Percentiles rank a stretch among this genome's conserved stretches.
Evolutionary conservation across 2,888 invertebrate genomes (phyloP).

Genomic region (Tinea trinotella): DNA sequence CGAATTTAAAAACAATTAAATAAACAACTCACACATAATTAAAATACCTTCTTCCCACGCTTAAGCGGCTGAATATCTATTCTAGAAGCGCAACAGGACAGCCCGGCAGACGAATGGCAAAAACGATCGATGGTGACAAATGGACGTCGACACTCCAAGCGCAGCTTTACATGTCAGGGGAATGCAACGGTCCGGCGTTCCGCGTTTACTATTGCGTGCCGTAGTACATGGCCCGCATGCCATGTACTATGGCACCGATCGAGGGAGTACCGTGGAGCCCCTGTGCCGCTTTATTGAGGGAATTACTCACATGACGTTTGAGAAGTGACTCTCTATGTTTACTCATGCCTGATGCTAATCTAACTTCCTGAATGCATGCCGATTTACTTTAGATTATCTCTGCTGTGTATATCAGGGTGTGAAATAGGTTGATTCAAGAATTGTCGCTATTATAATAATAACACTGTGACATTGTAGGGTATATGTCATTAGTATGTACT

Average conservation of each 20-base stretch:
- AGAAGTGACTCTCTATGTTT: slow-evolving; percentile 22
- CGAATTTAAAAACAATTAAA: not conserved
- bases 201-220: slow-evolving; percentile 36
- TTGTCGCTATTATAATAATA: not conserved
- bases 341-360: slow-evolving; percentile 53
- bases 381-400: slow-evolving; percentile 2
- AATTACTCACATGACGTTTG: slow-evolving; percentile 50
- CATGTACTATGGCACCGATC: slow-evolving; percentile 23
- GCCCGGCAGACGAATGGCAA: slow-evolving; percentile 22
- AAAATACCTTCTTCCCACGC: slow-evolving; percentile 13
- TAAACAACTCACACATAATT: not conserved
- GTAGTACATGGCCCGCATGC: slow-evolving; percentile 51
- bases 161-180: slow-evolving; percentile 38
- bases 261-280: slow-evolving; percentile 30
- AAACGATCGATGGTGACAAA: slow-evolving; percentile 61
- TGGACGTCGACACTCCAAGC: slow-evolving; percentile 46
- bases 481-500: no score
- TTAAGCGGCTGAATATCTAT: slow-evolving; percentile 1
- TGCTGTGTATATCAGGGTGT: not conserved
- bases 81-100: slow-evolving; percentile 10
- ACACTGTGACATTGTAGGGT: not conserved
- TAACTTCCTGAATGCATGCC: slow-evolving; percentile 38
- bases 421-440: not conserved
- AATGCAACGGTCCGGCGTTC: slow-evolving; percentile 37
- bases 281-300: slow-evolving; percentile 44